Conservation (phyloP, 2,888 invertebrate genomes). For the Melolontha melolontha region DNA sequence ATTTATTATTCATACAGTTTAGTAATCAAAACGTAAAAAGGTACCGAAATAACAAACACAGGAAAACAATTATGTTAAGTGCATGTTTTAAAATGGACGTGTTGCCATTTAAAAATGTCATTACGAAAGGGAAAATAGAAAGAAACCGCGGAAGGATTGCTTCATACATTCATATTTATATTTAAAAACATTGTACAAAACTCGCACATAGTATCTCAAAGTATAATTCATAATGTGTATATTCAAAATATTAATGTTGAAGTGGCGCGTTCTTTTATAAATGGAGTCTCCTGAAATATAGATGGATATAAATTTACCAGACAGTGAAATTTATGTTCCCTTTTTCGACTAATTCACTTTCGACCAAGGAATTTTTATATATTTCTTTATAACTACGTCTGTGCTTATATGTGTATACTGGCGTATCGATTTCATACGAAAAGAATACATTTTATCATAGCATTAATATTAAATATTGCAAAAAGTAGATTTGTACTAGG, state of each 20-base stretch:
- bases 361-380: not conserved
- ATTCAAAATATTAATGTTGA: slow-evolving; percentile 30
- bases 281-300: slow-evolving; percentile 18
- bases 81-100: slow-evolving; percentile 14
- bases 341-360: slow-evolving; percentile 20
- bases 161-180: slow-evolving; percentile 1
- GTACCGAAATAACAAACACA: slow-evolving; percentile 18
- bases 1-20: slow-evolving; percentile 24
- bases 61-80: slow-evolving; percentile 34
- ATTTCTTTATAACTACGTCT: too few species aligned
- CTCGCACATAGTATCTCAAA: not conserved
- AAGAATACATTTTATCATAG: not conserved
- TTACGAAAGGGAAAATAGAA: slow-evolving; percentile 1
- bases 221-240: slow-evolving; percentile 17
- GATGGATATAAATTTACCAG: slow-evolving; percentile 26
- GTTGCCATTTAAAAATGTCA: slow-evolving; percentile 7
- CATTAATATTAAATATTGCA: not conserved
- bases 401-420: too few species aligned
- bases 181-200: not conserved
- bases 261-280: slow-evolving; percentile 18
- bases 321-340: slow-evolving; percentile 25
- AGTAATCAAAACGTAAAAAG: slow-evolving; percentile 9
- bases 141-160: not conserved
- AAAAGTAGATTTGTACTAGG: not conserved
- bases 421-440: not conserved